Conservation (phyloP, 1,140 invertebrate species). For the Pteromalus puparum region DNA sequence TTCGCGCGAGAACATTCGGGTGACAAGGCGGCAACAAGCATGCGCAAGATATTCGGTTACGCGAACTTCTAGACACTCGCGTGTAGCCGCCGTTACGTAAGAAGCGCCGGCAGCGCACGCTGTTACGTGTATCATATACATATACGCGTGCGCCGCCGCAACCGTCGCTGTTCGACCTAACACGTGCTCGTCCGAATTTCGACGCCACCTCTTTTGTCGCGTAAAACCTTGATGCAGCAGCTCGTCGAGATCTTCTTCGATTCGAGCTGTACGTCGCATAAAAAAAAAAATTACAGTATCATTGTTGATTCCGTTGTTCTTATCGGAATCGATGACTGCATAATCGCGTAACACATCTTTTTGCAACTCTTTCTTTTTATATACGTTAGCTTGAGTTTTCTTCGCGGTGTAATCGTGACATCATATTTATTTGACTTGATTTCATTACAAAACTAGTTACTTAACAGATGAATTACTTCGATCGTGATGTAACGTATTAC, state of each 20-base stretch:
- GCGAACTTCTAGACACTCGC: conserved; percentile 46
- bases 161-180: neutral
- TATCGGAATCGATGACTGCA: neutral
- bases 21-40: conserved; percentile 22
- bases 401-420: neutral
- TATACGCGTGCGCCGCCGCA: neutral
- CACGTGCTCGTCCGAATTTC: conserved; percentile 40
- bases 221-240: neutral
- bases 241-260: too few relatives aligned
- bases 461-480: neutral
- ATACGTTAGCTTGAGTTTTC: neutral
- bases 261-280: too few relatives aligned
- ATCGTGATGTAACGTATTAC: neutral
- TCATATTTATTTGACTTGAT: neutral
- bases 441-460: neutral
- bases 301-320: too few relatives aligned
- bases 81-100: conserved; percentile 44
- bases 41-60: conserved; percentile 52
- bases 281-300: too few relatives aligned
- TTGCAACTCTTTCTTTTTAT: neutral
- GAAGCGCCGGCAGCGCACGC: conserved; percentile 6
- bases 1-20: neutral
- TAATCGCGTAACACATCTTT: neutral
- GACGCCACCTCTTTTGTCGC: neutral
- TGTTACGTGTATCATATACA: conserved; percentile 9